Base-by-base conservation (phyloP, 2,113 vertebrate genomes). In the Mus spicilegus region DNA sequence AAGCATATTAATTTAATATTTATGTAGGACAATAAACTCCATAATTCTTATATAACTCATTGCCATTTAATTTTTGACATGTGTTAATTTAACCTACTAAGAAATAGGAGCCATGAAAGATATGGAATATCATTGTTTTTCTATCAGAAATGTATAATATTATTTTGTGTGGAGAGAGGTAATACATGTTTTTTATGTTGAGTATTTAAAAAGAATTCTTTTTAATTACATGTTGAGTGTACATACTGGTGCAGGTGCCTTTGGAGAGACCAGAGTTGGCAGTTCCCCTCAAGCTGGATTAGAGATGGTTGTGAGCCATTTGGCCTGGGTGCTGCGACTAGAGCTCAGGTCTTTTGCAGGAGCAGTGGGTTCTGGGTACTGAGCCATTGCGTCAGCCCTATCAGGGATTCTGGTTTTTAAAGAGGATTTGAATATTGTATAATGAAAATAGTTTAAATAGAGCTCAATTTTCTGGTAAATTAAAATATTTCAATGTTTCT, bases 361-460 rank as follows among this genome's bases (percentile, higher is more conserved):
- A 63, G 58, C n/a, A 46, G 24, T 14, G 26, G 28, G 56, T 8
- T 63, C 58, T 42, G 22, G 10, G 3, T 63, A 7, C 58, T 46
- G 58, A 65, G 58, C 81, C 81, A 84, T 63, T n/a, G 5, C 26
- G 30, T 14, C 39, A 63, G 24, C 3, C 54, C 58, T 30, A 17
- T 51, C 46, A 30, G 42, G 17, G 46, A 0, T 51, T 28, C 24
- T 84, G 42, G 26, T 28, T 63, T n/a, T 87, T 91, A 81, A 90
- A 86, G 95, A 94, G 28, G 96, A 30, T 80, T 86, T 81, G 82
- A 97, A 61, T 87, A 33, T 61, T 81, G 3, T 91, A 1, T 82
- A 70, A 56, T 96, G 78, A 81, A 82, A 93, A 65, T 93, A 26
- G 2, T 14, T 92, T 16, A 28, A 36, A n/a, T 91, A 42, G 67